Base-by-base conservation (phyloP, 2,797 vertebrate genomes). In the Brachyrhaphis roseni region DNA sequence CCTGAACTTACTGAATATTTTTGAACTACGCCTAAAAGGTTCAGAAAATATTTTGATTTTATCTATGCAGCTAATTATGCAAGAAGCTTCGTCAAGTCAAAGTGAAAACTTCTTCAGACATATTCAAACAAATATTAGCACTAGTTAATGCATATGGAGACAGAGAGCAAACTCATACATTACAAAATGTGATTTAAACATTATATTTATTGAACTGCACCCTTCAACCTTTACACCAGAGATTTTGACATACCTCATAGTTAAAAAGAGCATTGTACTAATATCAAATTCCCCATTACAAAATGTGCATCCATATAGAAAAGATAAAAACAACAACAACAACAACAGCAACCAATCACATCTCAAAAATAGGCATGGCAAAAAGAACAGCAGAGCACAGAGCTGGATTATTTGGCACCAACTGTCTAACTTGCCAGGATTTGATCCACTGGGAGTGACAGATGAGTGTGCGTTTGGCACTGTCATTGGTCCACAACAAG, bases 131-230 rank as follows among this genome's bases (percentile, higher is more conserved):
- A 12, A 41, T 41, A 68, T 68, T 68, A 13, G 20, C 36, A 41
- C 39, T 23, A 20, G 36, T 70, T 8, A 12, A 43, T 70, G 23
- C 5, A 41, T n/a, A 26, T 39, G 34, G 34, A 66, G 64, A 41
- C 66, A 75, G 6, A 10, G 26, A 0, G 45, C 39, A 76, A 39
- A 75, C 74, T n/a, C 43, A 18, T 1, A 28, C 20, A 0, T 45
- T 51, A 80, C 5, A 34, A 66, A 31, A 64, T 41, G 55, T 36
- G 87, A 87, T 81, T 86, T 78, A 85, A 73, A 88, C 82, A 76
- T 78, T 89, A 95, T 93, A 94, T 95, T 95, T 95, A 78, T 91
- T 91, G 86, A 90, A 93, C 87, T 89, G 86, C 87, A 89, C 80
- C 86, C 71, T 83, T 93, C 80, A 91, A 87, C 80, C 78, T 80